These are phyloP conservation scores for Progne subis DNA, from an alignment of 2,113 vertebrate species.

Conservation along the genomic window DNA sequence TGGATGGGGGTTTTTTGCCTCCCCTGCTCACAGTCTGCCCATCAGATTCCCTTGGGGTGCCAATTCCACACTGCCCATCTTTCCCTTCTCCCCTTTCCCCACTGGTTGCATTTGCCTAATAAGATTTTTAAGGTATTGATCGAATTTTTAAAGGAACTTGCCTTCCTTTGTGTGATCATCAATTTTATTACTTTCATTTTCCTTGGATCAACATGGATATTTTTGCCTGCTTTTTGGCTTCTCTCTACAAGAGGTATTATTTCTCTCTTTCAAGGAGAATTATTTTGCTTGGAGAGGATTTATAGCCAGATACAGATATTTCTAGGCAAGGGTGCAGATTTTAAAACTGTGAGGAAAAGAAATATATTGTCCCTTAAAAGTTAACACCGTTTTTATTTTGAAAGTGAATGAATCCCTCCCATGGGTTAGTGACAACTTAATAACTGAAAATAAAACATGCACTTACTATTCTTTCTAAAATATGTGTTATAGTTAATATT, in stretches of 20 bases:
- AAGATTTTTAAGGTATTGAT: background rate
- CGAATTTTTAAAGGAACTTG: background rate
- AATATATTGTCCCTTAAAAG: conserved; percentile 10
- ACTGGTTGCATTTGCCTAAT: background rate
- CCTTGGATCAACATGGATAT: background rate
- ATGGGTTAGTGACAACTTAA: conserved; percentile 18
- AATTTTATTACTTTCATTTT: background rate
- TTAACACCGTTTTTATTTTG: conserved; percentile 34
- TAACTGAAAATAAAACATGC: conserved; percentile 18
- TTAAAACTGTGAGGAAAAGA: conserved; percentile 26
- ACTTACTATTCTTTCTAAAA: background rate
- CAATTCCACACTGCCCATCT: background rate
- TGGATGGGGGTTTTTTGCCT: background rate
- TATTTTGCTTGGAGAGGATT: conserved; percentile 51
- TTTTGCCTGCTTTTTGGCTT: conserved; percentile 44
- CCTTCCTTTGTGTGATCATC: background rate
- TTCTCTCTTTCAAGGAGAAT: conserved; percentile 24
- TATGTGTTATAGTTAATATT: background rate
- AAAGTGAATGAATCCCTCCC: conserved; percentile 1
- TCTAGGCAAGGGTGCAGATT: conserved; percentile 16
- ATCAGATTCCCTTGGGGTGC: background rate
- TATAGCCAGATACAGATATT: conserved; percentile 38
- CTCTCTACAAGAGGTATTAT: background rate
- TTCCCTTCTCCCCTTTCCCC: background rate
- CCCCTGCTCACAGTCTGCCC: background rate